Conservation (phyloP, 2,113 vertebrate genomes). For the Tinamus guttatus region DNA sequence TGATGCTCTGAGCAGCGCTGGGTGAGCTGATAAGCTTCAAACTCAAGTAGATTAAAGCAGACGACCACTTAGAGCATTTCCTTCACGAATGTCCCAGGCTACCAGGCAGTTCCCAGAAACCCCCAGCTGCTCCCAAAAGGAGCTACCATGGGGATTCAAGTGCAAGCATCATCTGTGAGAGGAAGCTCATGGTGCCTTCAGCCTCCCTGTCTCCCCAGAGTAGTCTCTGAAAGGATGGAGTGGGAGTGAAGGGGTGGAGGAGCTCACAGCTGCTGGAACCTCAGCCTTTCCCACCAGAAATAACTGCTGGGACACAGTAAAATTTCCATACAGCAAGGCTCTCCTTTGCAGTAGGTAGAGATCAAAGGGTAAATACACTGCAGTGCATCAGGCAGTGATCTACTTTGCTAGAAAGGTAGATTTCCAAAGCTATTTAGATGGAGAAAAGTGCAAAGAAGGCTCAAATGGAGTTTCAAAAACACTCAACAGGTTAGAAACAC, state of each 20-base stretch:
- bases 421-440: not conserved
- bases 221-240: not conserved
- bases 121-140: not conserved
- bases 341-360: not conserved
- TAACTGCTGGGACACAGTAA: not conserved
- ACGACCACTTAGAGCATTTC: not conserved
- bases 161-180: fast-evolving
- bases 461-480: not conserved
- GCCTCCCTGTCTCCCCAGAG: not conserved
- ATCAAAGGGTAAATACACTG: not conserved
- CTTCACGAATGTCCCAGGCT: not conserved
- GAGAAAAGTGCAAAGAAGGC: not conserved
- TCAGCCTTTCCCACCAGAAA: not conserved
- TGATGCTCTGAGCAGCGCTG: not conserved
- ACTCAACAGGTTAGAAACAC: not conserved
- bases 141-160: not conserved
- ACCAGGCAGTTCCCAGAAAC: not conserved
- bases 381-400: not conserved
- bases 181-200: not conserved
- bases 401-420: not conserved
- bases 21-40: not conserved
- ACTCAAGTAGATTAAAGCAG: not conserved
- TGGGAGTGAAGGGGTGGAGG: not conserved
- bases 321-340: fast-evolving
- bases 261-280: not conserved